Base-by-base conservation (phyloP, 2,888 invertebrate genomes). In the Drosophila macrothrix region DNA sequence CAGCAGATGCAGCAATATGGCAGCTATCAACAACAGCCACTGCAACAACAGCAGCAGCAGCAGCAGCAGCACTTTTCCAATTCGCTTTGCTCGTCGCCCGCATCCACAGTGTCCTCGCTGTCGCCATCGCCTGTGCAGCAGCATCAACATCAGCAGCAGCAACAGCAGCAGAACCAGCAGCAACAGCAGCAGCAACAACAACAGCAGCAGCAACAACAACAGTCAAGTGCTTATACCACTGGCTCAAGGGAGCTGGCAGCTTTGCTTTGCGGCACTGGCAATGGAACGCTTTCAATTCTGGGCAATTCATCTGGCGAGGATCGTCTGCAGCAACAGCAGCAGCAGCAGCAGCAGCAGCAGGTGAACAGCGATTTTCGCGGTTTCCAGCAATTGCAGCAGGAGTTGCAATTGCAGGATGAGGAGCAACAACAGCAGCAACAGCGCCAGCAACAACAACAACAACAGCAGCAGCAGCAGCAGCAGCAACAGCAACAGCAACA, bases 81-180 rank as follows among this genome's bases (percentile, higher is more conserved):
- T 69, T 92, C 92, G 46, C 71, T 92, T 58, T 92, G 92, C 75
- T 92, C 92, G 41, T 92, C 92, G 64, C 92, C 93, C 37, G 92
- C 93, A 65, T 92, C 92, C 64, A 92, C 92, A 58, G 92, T 85
- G 35, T 92, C 93, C 19, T 92, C 93, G 62, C 80, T 92, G 63
- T 92, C 93, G 22, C 92, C 93, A 19, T 92, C 92, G 73, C 92
- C 92, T 53, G 84, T 92, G 74, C 89, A 88, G 61, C 87, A 88
- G 54, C 85, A 85, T n/a, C 83, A 81, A 14, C 82, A 83, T n/a
- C 82, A 80, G 16, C 80, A 80, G 3, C 83, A 83, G 12, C 84
- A 73, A 1, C 25, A 29, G 29, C 74, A 71, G 14, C 31, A 31
- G 31, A 29, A 1, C 29, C 77, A 76, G 9, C 85, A 82, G 10